phyloP scores from a whole-genome alignment of 2,113 vertebrate species.

The Myotis yumanensis region DNA sequence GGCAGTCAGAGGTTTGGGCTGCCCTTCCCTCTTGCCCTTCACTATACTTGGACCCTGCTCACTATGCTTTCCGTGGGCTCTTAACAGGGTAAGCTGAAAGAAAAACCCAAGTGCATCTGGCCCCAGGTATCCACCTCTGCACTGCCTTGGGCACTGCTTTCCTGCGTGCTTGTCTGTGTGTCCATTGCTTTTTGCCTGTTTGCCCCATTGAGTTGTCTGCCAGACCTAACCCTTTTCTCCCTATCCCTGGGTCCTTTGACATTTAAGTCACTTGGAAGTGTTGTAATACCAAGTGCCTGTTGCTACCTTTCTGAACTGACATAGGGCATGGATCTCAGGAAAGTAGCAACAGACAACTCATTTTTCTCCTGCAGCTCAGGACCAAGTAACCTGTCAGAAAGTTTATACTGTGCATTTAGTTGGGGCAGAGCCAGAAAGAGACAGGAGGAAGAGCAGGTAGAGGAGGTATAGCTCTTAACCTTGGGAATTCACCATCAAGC shows the following conservation, averaged over 20 bases:
- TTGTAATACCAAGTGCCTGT: slow-evolving; percentile 38
- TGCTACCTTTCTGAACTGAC: slow-evolving; percentile 15
- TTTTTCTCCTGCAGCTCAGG: slow-evolving; percentile 28
- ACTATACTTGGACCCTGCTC: slow-evolving; percentile 59
- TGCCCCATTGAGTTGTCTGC: slow-evolving; percentile 36
- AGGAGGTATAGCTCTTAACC: background rate
- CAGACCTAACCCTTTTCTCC: slow-evolving; percentile 31
- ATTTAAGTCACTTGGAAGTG: background rate
- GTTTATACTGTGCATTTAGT: background rate
- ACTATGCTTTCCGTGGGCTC: slow-evolving; percentile 84
- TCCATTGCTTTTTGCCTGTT: slow-evolving; percentile 73
- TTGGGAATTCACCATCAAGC: slow-evolving; percentile 28
- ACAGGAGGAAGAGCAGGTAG: background rate
- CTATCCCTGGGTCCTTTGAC: slow-evolving; percentile 1
- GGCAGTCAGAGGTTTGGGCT: background rate
- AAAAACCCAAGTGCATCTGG: slow-evolving; percentile 89
- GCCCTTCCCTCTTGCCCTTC: background rate
- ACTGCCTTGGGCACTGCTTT: slow-evolving; percentile 61
- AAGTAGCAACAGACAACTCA: background rate
- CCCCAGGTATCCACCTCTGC: slow-evolving; percentile 91
- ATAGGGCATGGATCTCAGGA: slow-evolving; percentile 24
- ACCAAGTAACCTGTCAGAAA: slow-evolving; percentile 31
- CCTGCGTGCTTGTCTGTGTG: slow-evolving; percentile 58
- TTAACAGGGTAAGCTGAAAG: slow-evolving; percentile 94
- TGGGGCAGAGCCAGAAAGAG: background rate